Percentiles rank a stretch among this genome's conserved stretches.
Conservation (phyloP, 2,797 vertebrate species). For the Gymnothorax reevesii region DNA sequence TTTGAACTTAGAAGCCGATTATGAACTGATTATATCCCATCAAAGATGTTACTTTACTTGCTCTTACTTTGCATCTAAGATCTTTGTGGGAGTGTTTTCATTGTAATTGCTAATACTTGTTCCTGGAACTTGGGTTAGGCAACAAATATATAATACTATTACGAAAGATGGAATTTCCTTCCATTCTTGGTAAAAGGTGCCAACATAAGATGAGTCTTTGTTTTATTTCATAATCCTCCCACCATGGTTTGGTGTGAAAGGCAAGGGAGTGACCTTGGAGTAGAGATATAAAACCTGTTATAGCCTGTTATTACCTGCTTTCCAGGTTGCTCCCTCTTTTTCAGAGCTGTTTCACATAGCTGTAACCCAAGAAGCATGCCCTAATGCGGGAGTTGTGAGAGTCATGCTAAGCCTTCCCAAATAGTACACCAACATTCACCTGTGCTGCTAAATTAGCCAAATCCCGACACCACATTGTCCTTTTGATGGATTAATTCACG, state of each 20-base stretch:
- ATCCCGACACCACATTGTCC: background rate
- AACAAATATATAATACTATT: conserved; percentile 6
- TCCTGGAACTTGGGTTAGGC: conserved; percentile 1
- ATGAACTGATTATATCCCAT: background rate
- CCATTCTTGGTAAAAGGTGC: background rate
- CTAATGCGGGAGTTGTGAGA: conserved; percentile 25
- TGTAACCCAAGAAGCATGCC: conserved; percentile 21
- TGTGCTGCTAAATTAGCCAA: background rate
- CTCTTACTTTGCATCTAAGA: no score
- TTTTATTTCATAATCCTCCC: background rate
- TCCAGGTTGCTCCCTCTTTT: background rate
- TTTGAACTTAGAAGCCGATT: no score
- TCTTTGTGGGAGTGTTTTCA: background rate
- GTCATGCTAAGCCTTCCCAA: conserved; percentile 6
- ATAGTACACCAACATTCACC: background rate
- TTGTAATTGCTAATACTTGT: background rate
- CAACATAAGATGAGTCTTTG: conserved; percentile 1
- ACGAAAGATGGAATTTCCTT: conserved; percentile 1
- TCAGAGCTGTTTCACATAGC: conserved; percentile 16
- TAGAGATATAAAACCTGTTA: background rate
- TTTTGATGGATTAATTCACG: background rate
- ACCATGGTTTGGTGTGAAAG: background rate
- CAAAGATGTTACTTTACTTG: background rate
- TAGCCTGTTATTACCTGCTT: background rate
- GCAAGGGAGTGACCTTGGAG: background rate